These are phyloP conservation scores for Steinernema hermaphroditum DNA, from an alignment of 2,888 invertebrate species.

Conservation along the genomic window DNA sequence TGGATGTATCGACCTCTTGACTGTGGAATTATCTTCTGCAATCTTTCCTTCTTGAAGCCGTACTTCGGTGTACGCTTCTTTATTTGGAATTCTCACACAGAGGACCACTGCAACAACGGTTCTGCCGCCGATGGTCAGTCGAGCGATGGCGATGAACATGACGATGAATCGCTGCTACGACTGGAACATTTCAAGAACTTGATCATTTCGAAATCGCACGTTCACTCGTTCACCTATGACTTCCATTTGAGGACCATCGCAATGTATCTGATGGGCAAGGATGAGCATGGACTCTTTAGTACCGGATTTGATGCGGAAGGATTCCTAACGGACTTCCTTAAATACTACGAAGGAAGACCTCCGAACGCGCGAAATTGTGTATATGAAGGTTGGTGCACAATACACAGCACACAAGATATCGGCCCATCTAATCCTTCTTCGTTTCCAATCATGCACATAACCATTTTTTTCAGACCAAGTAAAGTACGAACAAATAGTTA, in stretches of 20 bases:
- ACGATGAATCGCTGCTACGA: not conserved
- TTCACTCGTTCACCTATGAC: conserved; percentile 66
- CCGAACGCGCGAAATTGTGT: conserved; percentile 78
- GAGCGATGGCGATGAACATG: not conserved
- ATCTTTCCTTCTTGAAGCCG: conserved; percentile 49
- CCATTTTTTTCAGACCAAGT: not conserved
- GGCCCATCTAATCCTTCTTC: not conserved
- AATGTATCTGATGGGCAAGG: conserved; percentile 47
- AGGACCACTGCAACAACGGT: conserved; percentile 6
- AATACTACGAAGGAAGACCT: conserved; percentile 79
- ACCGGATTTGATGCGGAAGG: conserved; percentile 76
- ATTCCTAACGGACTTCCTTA: conserved; percentile 78
- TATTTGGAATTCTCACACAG: conserved; percentile 36
- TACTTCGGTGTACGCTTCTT: conserved; percentile 49
- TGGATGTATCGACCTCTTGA: conserved; percentile 43
- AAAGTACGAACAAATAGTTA: not conserved
- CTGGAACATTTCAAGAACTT: conserved; percentile 43
- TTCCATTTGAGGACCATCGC: conserved; percentile 57
- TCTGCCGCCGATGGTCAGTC: not conserved
- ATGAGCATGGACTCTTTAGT: conserved; percentile 61
- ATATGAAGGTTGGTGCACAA: conserved; percentile 72
- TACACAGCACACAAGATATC: not conserved
- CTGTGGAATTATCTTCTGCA: conserved; percentile 48
- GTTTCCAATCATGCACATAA: no score
- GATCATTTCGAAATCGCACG: conserved; percentile 49